phyloP scores from a whole-genome alignment of 2,113 vertebrate genomes.

The Perognathus longimembris region DNA sequence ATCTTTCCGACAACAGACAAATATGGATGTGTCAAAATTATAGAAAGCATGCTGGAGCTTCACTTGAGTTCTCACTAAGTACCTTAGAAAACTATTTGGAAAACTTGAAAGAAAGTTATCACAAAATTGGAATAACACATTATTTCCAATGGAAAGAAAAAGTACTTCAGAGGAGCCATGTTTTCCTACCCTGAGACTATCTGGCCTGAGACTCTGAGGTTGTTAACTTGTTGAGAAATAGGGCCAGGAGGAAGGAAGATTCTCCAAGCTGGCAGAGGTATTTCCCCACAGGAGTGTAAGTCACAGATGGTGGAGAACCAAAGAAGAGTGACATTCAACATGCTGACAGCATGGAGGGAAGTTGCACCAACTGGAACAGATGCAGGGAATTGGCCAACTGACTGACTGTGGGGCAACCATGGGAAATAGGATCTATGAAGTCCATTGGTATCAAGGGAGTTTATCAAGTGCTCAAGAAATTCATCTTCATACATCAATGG shows the following conservation, averaged over 20 bases:
- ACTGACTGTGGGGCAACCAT: too few species aligned
- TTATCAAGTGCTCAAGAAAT: background rate
- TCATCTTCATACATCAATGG: background rate
- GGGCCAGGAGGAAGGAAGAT: background rate
- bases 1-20: background rate
- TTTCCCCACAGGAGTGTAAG: rapidly evolving
- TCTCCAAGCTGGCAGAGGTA: background rate
- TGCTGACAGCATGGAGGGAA: too few species aligned
- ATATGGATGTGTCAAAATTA: background rate
- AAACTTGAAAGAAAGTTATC: background rate
- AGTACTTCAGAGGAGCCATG: background rate
- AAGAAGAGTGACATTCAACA: background rate
- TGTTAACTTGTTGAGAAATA: background rate
- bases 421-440: rapidly evolving
- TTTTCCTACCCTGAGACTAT: background rate
- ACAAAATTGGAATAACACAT: background rate
- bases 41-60: background rate
- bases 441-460: background rate
- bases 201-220: background rate
- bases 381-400: background rate
- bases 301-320: background rate
- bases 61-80: background rate
- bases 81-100: background rate
- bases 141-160: background rate
- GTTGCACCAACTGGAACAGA: background rate